These are phyloP conservation scores for Platalea minor DNA, from an alignment of 2,797 vertebrate genomes.

Conservation along the genomic window DNA sequence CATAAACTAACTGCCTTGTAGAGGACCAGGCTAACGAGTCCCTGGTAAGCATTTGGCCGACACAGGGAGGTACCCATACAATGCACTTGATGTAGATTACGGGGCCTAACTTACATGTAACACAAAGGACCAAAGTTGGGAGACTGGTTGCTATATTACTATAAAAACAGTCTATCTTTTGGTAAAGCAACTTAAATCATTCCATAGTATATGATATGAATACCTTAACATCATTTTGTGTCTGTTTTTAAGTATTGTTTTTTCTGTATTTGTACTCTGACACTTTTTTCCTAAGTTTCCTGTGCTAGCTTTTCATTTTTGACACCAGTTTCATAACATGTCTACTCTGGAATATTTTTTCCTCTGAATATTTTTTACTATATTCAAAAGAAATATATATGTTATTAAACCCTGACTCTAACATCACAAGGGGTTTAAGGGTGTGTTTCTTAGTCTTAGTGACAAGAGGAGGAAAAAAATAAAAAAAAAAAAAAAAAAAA, in stretches of 20 bases:
- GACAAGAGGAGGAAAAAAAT: not conserved
- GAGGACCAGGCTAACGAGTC: not conserved
- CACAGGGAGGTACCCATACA: not conserved
- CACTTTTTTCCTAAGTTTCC: not conserved
- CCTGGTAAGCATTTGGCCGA: not conserved
- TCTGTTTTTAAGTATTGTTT: not conserved
- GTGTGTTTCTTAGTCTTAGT: not conserved
- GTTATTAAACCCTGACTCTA: not conserved
- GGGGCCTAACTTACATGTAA: not conserved
- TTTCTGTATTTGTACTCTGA: not conserved
- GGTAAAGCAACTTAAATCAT: not conserved
- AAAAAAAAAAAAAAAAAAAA: too few relatives aligned
- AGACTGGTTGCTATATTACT: not conserved
- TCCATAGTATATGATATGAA: fast-evolving
- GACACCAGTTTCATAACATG: not conserved
- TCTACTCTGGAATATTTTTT: not conserved
- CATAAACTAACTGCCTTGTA: fast-evolving
- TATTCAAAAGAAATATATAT: not conserved
- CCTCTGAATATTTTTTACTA: not conserved
- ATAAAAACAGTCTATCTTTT: not conserved
- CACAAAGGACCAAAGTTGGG: not conserved
- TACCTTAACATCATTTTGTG: not conserved
- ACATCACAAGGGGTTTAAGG: not conserved
- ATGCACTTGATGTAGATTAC: too few relatives aligned
- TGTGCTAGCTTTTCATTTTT: not conserved